Base-by-base conservation (phyloP, 2,888 invertebrate genomes). In the Stegophylla sp. region DNA sequence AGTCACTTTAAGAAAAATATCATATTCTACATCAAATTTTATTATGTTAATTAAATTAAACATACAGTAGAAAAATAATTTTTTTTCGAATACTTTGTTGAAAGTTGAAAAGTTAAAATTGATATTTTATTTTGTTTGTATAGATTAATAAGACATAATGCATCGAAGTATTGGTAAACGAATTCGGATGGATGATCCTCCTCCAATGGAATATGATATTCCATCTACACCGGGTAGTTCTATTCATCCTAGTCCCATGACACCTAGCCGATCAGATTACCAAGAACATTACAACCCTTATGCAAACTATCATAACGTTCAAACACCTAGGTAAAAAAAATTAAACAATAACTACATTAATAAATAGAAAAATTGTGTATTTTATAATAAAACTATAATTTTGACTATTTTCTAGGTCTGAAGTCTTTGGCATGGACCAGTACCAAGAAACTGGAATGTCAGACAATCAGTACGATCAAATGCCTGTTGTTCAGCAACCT, bases 111-210 rank as follows among this genome's bases (percentile, higher is more conserved):
- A 59, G 26, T 20, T 28, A 20, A 17, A 23, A 64, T n/a, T 43
- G 13, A 26, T 67, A 10, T 59, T 34, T 77, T 59, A 26, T 66
- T 66, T 43, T 67, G n/a, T 59, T 77, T 28, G 15, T 69, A 53
- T 13, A 79, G 69, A 61, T 61, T 59, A 69, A 63, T 67, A 69
- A 61, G 7, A 48, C 23, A 79, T 7, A 85, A 93, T 95, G 93
- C 93, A 94, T 87, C 90, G 94, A 83, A 89, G 92, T 82, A 84
- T 84, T 53, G 95, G 95, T 84, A 96, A 95, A 88, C 90, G 95
- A 84, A 95, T 95, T 86, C 93, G 95, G 83, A 94, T 96, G 94
- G 95, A 95, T 87, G 94, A 94, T 87, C 94, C 94, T 82, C 88
- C 89, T 28, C 94, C 94, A 73, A 93, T 93, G 82, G 95, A 95